phyloP scores from a whole-genome alignment of 1,140 invertebrate species.

The Augochlora pura region DNA sequence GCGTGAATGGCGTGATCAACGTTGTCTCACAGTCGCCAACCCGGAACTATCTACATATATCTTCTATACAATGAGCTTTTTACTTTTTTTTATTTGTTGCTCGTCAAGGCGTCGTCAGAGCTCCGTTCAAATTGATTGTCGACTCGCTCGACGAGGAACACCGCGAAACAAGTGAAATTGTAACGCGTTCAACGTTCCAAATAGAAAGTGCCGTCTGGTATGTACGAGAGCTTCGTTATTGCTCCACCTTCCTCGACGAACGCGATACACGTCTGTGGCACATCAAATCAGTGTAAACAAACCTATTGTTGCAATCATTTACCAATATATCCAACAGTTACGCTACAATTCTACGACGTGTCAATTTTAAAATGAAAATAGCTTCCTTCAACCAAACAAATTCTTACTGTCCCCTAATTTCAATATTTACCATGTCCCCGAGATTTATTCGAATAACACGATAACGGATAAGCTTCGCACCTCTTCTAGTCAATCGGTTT shows the following conservation, averaged over 20 bases:
- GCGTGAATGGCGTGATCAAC: constrained; percentile 71
- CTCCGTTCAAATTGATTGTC: constrained; percentile 3
- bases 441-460: too few relatives aligned
- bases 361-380: too few relatives aligned
- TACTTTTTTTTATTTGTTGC: not conserved
- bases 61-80: constrained; percentile 40
- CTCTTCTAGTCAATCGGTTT: too few relatives aligned
- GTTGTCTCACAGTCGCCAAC: constrained; percentile 65
- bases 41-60: constrained; percentile 60
- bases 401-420: too few relatives aligned
- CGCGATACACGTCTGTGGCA: not conserved
- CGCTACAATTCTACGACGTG: too few relatives aligned
- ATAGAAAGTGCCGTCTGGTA: constrained; percentile 67
- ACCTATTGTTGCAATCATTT: too few relatives aligned
- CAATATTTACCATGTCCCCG: too few relatives aligned
- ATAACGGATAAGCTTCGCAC: too few relatives aligned
- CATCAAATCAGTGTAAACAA: not conserved
- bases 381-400: too few relatives aligned
- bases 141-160: constrained; percentile 55
- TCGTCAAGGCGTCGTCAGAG: constrained; percentile 39
- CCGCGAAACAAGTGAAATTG: constrained; percentile 71
- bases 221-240: constrained; percentile 7
- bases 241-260: constrained; percentile 1
- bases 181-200: constrained; percentile 66
- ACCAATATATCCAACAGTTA: too few relatives aligned